phyloP scores from a whole-genome alignment of 2,797 vertebrate genomes.

The Arvicola amphibius region DNA sequence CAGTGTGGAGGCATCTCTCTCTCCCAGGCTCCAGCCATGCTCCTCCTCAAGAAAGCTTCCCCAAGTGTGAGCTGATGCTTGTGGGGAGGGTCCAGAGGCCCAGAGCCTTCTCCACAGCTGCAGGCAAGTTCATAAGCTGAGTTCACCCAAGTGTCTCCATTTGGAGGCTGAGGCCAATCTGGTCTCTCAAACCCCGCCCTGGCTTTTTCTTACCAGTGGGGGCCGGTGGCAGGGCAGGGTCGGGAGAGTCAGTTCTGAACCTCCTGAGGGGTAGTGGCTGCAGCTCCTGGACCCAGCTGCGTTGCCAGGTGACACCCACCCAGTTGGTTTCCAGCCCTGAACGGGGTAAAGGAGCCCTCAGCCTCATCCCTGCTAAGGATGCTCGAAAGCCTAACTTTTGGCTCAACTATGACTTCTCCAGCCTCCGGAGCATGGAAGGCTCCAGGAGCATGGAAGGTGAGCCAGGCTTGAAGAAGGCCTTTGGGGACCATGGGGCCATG shows the following conservation, averaged over 20 bases:
- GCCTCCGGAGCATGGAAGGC: not conserved
- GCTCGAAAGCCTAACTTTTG: not conserved
- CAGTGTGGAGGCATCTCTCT: not conserved
- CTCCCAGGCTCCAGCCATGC: not conserved
- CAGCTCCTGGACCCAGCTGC: not conserved
- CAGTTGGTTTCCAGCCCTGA: not conserved
- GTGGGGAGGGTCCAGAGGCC: not conserved
- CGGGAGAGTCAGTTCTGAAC: not conserved
- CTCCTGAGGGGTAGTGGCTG: not conserved
- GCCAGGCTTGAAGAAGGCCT: not conserved
- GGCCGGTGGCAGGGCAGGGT: not conserved
- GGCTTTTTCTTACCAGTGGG: not conserved
- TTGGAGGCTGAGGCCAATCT: not conserved
- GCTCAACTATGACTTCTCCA: not conserved
- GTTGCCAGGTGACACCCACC: not conserved
- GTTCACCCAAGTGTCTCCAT: fast-evolving
- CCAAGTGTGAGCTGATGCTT: not conserved
- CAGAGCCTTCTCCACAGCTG: no score
- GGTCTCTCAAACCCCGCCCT: not conserved
- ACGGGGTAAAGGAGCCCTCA: not conserved
- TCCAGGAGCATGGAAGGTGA: not conserved
- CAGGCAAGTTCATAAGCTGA: fast-evolving
- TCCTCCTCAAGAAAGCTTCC: not conserved
- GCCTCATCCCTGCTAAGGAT: not conserved
- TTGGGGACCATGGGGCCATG: not conserved